Base-by-base conservation (phyloP, 2,113 vertebrate genomes). In the Pseudopipra pipra region DNA sequence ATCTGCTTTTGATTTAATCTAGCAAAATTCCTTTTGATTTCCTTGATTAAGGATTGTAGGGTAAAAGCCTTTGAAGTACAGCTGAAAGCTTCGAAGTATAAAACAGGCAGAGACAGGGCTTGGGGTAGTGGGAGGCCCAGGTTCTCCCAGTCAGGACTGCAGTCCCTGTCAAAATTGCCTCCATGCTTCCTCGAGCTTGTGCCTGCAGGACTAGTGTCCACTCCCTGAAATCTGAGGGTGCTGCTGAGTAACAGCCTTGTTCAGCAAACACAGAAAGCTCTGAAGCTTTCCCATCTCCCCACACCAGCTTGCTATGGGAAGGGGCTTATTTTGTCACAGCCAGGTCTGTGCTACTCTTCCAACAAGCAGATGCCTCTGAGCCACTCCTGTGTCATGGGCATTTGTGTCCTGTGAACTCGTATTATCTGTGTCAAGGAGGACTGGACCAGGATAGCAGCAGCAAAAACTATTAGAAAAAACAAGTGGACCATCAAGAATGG, bases 1-100 rank as follows among this genome's bases (percentile, higher is more conserved):
- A 96, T 85, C 84, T 84, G 33, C 71, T 91, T 92, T 94, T 92
- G 88, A 96, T 94, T 89, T 89, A 87, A 95, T 91, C 79, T 92
- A 66, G 47, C 77, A 76, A 85, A 78, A 94, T 94, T 96, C 75
- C 44, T 91, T 93, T 94, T 95, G 70, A 78, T 95, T 89, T 93
- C 30, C 70, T 85, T 89, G 82, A 89, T 95, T 67, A 93, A 93
- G 82, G 47, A 63, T 54, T 85, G 79, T 2, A 3, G 33, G 80
- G 87, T 90, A 89, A 95, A 63, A 94, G 87, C 70, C 71, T 96
- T 91, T 95, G 93, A 95, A 91, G 90, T 46, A 44, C 15, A 73
- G 37, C 67, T 80, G 81, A 63, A 82, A 88, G 71, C 85, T 86
- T 84, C 71, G 31, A 91, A 94, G 58, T 31, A 55, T 22, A 62